phyloP scores from a whole-genome alignment of 2,888 invertebrate species.

The Megamerina dolium region DNA sequence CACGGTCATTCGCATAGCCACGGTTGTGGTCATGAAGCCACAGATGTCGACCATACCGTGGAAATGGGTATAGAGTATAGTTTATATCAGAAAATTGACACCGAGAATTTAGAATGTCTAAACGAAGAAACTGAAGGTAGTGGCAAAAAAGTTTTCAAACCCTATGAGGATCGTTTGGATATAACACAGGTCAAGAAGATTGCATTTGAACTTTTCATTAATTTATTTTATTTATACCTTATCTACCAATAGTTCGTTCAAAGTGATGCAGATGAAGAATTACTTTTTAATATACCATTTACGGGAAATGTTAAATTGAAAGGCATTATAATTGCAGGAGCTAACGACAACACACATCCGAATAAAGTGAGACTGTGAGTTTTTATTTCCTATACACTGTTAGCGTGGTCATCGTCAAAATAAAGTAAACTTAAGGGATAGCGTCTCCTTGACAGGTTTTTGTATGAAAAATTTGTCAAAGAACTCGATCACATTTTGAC shows the following conservation, averaged over 20 bases:
- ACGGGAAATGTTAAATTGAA: slow-evolving; percentile 93
- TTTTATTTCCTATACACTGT: too few relatives aligned
- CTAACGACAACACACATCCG: slow-evolving; percentile 80
- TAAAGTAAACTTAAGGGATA: neutral
- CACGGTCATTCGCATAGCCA: slow-evolving; percentile 46
- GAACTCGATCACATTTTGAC: neutral
- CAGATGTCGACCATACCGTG: slow-evolving; percentile 42
- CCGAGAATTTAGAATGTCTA: slow-evolving; percentile 78
- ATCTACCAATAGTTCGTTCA: slow-evolving; percentile 70
- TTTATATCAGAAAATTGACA: slow-evolving; percentile 84
- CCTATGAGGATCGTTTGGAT: slow-evolving; percentile 82
- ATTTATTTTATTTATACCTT: neutral
- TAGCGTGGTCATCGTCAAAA: neutral
- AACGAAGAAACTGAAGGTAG: slow-evolving; percentile 84
- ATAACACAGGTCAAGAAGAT: slow-evolving; percentile 59
- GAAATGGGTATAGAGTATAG: slow-evolving; percentile 54
- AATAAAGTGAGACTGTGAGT: slow-evolving; percentile 80
- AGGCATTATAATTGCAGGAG: slow-evolving; percentile 88
- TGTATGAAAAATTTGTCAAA: too few relatives aligned
- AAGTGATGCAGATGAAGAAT: slow-evolving; percentile 93
- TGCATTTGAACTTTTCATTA: neutral
- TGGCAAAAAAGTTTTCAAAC: slow-evolving; percentile 84
- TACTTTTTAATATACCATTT: slow-evolving; percentile 95
- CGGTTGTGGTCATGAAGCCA: slow-evolving; percentile 45
- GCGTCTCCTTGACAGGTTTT: too few relatives aligned